These are phyloP conservation scores for Habroteleia sp. DNA, from an alignment of 2,888 invertebrate genomes.

Conservation along the genomic window DNA sequence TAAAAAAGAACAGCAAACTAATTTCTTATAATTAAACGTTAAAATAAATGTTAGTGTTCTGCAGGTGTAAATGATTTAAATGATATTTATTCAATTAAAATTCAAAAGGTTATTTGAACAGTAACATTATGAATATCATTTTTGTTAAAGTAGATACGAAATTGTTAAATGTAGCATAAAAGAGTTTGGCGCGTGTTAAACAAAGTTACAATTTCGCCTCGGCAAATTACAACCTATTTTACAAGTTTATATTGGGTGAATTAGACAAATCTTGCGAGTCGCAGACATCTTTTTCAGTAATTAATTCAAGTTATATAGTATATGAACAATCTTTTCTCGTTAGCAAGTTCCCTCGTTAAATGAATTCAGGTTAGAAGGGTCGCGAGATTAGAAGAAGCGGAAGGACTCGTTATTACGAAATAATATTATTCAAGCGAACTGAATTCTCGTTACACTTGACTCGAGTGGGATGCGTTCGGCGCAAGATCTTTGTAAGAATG, in stretches of 20 bases:
- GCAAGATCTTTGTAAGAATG: slow-evolving; percentile 37
- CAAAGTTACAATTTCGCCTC: too few relatives aligned
- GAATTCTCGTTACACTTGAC: slow-evolving; percentile 47
- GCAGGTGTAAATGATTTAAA: too few relatives aligned
- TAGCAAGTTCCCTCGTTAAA: slow-evolving; percentile 53
- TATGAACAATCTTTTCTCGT: slow-evolving; percentile 51
- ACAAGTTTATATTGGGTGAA: neutral
- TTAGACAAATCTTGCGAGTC: neutral
- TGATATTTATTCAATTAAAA: too few relatives aligned
- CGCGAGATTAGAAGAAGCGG: slow-evolving; percentile 48
- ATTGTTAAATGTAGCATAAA: too few relatives aligned
- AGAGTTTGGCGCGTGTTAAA: too few relatives aligned
- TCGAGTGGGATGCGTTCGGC: slow-evolving; percentile 34
- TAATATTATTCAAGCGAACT: slow-evolving; percentile 51
- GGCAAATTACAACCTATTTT: too few relatives aligned
- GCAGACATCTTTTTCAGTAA: slow-evolving; percentile 19
- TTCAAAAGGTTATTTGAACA: too few relatives aligned
- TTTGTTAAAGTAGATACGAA: too few relatives aligned
- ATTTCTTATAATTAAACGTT: too few relatives aligned
- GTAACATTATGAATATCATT: too few relatives aligned
- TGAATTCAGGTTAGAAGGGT: slow-evolving; percentile 52
- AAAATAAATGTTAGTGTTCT: too few relatives aligned
- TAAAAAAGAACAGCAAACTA: too few relatives aligned
- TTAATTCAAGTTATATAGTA: slow-evolving; percentile 19
- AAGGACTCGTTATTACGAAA: slow-evolving; percentile 54